Evolutionary conservation across 2,113 vertebrate species (phyloP).

Genomic region (Dicerorhinus sumatrensis): DNA sequence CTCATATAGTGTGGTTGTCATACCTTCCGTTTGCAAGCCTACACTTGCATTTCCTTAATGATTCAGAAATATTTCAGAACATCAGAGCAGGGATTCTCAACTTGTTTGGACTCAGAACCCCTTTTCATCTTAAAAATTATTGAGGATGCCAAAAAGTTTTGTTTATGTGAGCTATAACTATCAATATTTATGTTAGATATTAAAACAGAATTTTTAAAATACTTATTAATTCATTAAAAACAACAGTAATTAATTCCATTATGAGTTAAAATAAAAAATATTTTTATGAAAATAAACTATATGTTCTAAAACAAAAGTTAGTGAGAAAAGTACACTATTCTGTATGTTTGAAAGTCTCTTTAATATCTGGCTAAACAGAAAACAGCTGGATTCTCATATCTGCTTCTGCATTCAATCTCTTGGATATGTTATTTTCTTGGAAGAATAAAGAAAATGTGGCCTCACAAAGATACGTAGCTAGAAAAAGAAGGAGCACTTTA

Average conservation of each 20-base stretch:
- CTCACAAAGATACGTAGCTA: background rate
- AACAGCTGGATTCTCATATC: background rate
- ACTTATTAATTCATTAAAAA: background rate
- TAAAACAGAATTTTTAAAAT: background rate
- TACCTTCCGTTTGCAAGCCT: background rate
- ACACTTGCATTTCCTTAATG: background rate
- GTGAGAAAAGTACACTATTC: background rate
- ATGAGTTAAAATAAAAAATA: background rate
- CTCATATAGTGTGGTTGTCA: background rate
- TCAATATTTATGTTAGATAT: background rate
- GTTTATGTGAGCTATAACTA: background rate
- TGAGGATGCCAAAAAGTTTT: background rate
- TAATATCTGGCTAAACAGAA: background rate
- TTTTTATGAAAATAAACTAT: slow-evolving; percentile 8
- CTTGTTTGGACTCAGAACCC: background rate
- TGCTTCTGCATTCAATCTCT: background rate
- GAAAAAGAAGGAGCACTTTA: background rate
- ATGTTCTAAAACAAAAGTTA: slow-evolving; percentile 21
- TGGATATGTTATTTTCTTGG: background rate
- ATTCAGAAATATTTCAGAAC: slow-evolving; percentile 14
- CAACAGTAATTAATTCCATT: background rate
- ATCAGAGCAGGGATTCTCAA: background rate
- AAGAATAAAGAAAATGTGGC: background rate
- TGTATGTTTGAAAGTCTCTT: background rate
- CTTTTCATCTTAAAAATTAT: background rate